Percentiles rank a stretch among this genome's conserved stretches.
Conservation (phyloP, 2,113 vertebrate species). For the Laticauda laticaudata region DNA sequence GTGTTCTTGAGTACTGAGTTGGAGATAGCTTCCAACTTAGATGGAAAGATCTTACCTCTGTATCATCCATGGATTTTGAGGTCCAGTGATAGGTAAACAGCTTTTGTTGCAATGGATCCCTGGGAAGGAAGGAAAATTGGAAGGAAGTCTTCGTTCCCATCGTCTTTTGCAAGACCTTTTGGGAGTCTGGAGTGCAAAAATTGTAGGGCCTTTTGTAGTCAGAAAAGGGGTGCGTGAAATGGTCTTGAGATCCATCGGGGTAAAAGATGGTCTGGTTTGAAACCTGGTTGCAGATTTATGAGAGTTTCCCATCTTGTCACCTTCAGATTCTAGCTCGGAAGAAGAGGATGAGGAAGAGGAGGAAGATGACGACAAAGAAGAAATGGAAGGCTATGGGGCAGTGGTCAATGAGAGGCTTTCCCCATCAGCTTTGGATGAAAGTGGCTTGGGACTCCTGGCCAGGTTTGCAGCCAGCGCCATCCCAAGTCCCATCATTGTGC, state of each 20-base stretch:
- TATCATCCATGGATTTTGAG: not conserved
- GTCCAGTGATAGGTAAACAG: not conserved
- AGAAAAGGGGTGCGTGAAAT: not conserved
- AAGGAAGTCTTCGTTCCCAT: not conserved
- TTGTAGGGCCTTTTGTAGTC: not conserved
- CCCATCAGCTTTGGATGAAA: constrained; percentile 83
- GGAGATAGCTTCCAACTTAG: not conserved
- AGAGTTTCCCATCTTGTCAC: constrained; percentile 61
- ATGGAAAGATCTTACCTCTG: not conserved
- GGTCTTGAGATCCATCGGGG: not conserved
- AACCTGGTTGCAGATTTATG: constrained; percentile 30
- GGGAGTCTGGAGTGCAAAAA: not conserved
- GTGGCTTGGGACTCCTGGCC: constrained; percentile 89
- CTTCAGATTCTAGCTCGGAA: constrained; percentile 84
- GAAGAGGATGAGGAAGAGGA: constrained; percentile 60
- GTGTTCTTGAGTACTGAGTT: not conserved
- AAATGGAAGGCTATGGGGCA: constrained; percentile 68
- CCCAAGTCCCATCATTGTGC: constrained; percentile 81
- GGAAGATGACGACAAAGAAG: constrained; percentile 65
- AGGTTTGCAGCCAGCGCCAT: constrained; percentile 89
- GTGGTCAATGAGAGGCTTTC: constrained; percentile 72
- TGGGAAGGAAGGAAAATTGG: not conserved
- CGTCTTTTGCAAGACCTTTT: not conserved
- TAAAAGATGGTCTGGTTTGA: not conserved
- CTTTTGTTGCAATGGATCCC: not conserved